phyloP scores from a whole-genome alignment of 2,797 vertebrate genomes.

The Miichthys miiuy region DNA sequence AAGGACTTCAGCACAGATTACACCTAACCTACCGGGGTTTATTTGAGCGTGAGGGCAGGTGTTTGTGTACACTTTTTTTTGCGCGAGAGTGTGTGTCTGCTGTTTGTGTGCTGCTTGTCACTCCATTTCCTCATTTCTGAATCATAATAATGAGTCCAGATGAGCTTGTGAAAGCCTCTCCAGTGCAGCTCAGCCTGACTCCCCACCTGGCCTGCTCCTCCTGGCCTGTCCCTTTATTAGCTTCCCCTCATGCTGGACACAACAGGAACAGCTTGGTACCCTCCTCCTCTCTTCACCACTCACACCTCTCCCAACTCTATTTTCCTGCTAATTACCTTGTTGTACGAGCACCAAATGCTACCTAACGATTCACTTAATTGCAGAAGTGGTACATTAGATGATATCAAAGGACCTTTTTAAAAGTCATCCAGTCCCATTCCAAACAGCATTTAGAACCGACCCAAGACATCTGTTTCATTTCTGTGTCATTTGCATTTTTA shows the following conservation, averaged over 20 bases:
- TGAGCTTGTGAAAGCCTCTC: slow-evolving; percentile 71
- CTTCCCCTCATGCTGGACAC: slow-evolving; percentile 75
- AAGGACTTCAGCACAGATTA: slow-evolving; percentile 74
- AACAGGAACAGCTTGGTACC: slow-evolving; percentile 80
- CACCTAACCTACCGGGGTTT: slow-evolving; percentile 61
- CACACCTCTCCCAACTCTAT: slow-evolving; percentile 75
- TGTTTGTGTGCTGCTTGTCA: slow-evolving; percentile 62
- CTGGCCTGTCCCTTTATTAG: slow-evolving; percentile 77
- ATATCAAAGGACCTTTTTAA: slow-evolving; percentile 83
- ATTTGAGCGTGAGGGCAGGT: slow-evolving; percentile 56
- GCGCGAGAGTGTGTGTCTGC: slow-evolving; percentile 36
- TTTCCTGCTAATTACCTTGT: slow-evolving; percentile 84
- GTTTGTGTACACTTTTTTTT: slow-evolving; percentile 47
- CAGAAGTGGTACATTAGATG: slow-evolving; percentile 80
- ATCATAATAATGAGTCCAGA: slow-evolving; percentile 76
- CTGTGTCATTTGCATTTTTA: slow-evolving; percentile 82
- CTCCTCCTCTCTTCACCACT: slow-evolving; percentile 71
- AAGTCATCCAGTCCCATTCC: slow-evolving; percentile 78
- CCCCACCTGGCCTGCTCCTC: slow-evolving; percentile 75
- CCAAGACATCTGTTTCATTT: slow-evolving; percentile 80
- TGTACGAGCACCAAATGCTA: slow-evolving; percentile 81
- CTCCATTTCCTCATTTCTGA: slow-evolving; percentile 66
- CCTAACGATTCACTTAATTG: slow-evolving; percentile 85
- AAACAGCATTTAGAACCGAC: slow-evolving; percentile 76
- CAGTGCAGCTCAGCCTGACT: slow-evolving; percentile 73